Evolutionary conservation across 2,888 invertebrate genomes (phyloP).

Genomic region (Andrena bicolor): DNA sequence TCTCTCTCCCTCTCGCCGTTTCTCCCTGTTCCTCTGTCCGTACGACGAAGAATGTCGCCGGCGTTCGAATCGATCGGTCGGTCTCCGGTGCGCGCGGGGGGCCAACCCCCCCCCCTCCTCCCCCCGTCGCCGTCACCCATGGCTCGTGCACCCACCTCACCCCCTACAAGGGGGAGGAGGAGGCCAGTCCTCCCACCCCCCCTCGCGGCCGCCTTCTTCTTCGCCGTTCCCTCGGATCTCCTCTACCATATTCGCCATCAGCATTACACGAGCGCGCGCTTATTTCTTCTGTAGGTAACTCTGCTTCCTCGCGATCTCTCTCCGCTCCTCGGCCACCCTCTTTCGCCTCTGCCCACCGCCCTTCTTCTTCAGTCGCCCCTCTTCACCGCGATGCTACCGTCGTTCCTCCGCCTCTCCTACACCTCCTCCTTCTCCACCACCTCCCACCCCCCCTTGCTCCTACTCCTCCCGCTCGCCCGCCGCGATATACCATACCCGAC

Average conservation of each 20-base stretch:
- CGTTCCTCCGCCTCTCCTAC: constrained; percentile 47
- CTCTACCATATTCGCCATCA: constrained; percentile 82
- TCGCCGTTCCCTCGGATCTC: constrained; percentile 71
- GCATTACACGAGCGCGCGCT: constrained; percentile 81
- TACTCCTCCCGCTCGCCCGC: constrained; percentile 3
- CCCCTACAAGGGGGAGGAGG: constrained; percentile 27
- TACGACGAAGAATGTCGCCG: constrained; percentile 81
- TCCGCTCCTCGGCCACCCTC: constrained; percentile 62
- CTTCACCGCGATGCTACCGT: constrained; percentile 60
- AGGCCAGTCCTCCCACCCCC: constrained; percentile 47
- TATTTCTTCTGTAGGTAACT: constrained; percentile 82
- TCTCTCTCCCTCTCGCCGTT: constrained; percentile 14
- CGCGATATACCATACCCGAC: constrained; percentile 40
- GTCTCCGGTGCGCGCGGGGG: constrained; percentile 67
- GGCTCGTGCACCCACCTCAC: constrained; percentile 34
- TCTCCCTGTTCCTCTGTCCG: constrained; percentile 66
- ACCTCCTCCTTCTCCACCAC: constrained; percentile 31
- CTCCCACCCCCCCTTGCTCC: constrained; percentile 19
- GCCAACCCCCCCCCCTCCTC: constrained; percentile 49
- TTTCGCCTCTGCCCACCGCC: constrained; percentile 55
- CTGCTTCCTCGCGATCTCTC: constrained; percentile 73
- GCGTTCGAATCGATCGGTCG: constrained; percentile 81
- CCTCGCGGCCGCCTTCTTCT: constrained; percentile 64
- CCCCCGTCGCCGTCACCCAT: constrained; percentile 42
- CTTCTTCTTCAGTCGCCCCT: constrained; percentile 50